Evolutionary conservation across 2,113 vertebrate genomes (phyloP).

Genomic region (Hystrix cristata): DNA sequence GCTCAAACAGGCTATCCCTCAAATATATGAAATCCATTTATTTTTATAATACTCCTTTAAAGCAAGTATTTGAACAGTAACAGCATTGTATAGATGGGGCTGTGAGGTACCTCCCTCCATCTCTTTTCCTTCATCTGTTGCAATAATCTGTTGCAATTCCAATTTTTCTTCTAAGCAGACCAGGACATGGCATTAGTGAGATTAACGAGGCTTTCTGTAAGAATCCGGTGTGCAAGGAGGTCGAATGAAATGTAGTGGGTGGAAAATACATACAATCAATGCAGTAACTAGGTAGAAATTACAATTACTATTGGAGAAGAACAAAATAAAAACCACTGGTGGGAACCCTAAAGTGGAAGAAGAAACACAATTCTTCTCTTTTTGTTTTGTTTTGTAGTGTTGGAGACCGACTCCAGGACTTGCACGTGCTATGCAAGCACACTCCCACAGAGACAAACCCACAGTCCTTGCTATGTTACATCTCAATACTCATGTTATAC

Average conservation of each 20-base stretch:
- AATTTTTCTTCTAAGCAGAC: background rate
- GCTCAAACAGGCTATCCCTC: background rate
- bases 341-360: slow-evolving; percentile 24
- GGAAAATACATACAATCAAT: slow-evolving; percentile 24
- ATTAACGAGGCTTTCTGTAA: background rate
- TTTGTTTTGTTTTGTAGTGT: background rate
- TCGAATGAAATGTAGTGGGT: background rate
- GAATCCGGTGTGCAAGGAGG: background rate
- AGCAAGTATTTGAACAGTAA: background rate
- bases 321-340: slow-evolving; percentile 2
- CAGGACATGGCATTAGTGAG: background rate
- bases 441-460: background rate
- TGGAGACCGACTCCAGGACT: background rate
- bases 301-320: background rate
- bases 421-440: background rate
- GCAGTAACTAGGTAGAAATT: background rate
- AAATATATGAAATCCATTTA: background rate
- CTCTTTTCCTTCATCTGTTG: background rate
- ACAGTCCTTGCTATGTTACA: background rate
- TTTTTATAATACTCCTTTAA: slow-evolving; percentile 8
- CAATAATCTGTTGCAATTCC: background rate
- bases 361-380: background rate
- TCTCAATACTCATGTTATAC: slow-evolving; percentile 57
- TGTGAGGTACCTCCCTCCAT: background rate
- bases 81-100: no score